Conservation (phyloP, 2,113 vertebrate genomes). For the Clupea harengus region DNA sequence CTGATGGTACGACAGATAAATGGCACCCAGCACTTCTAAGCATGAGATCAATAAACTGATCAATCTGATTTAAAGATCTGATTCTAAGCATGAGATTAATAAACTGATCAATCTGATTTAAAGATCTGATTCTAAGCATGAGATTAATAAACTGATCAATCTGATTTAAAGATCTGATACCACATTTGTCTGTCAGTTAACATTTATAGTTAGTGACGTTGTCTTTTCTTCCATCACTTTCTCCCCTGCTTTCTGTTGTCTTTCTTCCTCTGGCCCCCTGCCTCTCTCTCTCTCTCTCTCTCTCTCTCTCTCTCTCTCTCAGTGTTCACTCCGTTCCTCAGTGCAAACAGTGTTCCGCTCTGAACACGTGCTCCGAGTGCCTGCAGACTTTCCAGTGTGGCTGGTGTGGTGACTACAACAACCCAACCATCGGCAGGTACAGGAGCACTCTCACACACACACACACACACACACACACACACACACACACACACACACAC, state of each 20-base stretch:
- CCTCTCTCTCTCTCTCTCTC: neutral
- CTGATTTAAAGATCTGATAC: too few species aligned
- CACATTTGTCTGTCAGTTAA: neutral
- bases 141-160: too few species aligned
- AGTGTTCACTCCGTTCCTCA: constrained; percentile 87
- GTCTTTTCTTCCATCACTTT: neutral
- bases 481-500: too few species aligned
- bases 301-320: constrained; percentile 21
- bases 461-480: neutral
- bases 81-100: too few species aligned
- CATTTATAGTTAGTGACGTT: neutral
- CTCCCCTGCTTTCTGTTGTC: neutral
- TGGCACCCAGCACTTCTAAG: too few species aligned
- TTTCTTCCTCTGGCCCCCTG: neutral
- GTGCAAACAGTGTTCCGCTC: constrained; percentile 81
- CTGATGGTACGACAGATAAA: constrained; percentile 75
- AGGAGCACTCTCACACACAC: neutral
- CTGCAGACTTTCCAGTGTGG: constrained; percentile 86
- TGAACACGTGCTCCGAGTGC: constrained; percentile 81
- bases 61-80: too few species aligned
- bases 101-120: too few species aligned
- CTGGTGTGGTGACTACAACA: constrained; percentile 90
- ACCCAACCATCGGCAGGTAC: constrained; percentile 86
- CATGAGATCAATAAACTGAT: too few species aligned
- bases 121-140: too few species aligned